Evolutionary conservation across 1,140 invertebrate species (phyloP).

Genomic region (Lasaia peninsularis): DNA sequence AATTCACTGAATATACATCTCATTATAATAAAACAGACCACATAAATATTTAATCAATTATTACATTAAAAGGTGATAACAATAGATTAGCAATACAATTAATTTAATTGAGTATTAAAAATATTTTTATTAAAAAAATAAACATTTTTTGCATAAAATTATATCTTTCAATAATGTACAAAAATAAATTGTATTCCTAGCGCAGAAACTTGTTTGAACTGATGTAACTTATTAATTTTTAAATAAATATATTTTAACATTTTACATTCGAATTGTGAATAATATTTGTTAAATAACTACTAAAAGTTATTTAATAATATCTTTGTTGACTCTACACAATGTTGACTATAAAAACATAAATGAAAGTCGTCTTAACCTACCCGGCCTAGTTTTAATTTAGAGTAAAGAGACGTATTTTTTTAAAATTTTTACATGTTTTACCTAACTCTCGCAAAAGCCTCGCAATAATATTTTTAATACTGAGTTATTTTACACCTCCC

Average conservation of each 20-base stretch:
- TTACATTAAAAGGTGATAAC: no score
- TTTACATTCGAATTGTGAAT: no score
- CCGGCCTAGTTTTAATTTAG: conserved; percentile 66
- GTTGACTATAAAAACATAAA: conserved; percentile 28
- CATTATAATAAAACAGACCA: background rate
- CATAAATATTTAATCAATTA: conserved; percentile 12
- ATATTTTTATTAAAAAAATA: conserved; percentile 10
- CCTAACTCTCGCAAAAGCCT: conserved; percentile 37
- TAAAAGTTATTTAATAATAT: no score
- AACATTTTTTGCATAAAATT: background rate
- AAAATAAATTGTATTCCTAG: background rate
- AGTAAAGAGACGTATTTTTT: conserved; percentile 59
- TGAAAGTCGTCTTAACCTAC: conserved; percentile 44
- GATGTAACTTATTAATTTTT: no score
- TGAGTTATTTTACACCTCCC: background rate
- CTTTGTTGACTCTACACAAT: background rate
- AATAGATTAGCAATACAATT: background rate
- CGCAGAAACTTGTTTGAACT: no score
- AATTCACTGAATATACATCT: no score
- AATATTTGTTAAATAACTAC: no score
- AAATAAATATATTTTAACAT: no score
- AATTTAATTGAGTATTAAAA: background rate
- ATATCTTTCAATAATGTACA: background rate
- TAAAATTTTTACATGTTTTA: conserved; percentile 30
- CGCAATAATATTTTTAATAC: conserved; percentile 30